Base-by-base conservation (phyloP, 2,888 invertebrate species). In the Parelbella ahira region DNA sequence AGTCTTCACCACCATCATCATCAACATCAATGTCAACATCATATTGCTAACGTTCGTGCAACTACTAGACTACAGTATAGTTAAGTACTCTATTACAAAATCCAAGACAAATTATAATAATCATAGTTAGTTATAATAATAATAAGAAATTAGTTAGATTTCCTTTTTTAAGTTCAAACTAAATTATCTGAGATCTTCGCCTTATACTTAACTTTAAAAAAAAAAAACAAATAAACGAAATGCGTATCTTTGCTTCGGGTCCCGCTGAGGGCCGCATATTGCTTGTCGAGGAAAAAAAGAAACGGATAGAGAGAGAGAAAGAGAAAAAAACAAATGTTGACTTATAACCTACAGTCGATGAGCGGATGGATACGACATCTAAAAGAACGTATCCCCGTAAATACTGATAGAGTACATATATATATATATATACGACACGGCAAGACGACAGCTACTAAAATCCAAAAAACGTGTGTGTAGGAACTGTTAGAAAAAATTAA, bases 111-210 rank as follows among this genome's bases (percentile, higher is more conserved):
- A 66, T 54, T 19, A 54, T 49, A 50, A 53, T 54, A 54, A 33
- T 18, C 13, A 28, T 28, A 28, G n/a, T n/a, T n/a, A n/a, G n/a
- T n/a, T n/a, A 28, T 19, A 32, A 32, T 20, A 30, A 54, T 49
- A 51, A 54, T 54, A 54, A 41, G 49, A 45, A 56, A 55, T 54
- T 50, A 57, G 49, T 51, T 55, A 48, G 47, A 53, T n/a, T n/a
- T n/a, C n/a, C n/a, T 54, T 43, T 54, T 45, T 52, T 51, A 47
- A 53, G 51, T 49, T 49, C 58, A 52, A 80, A 79, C 81, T 83
- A 81, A 80, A 80, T 74, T 79, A 83, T 72, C 72, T 86, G 84
- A 86, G 84, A 86, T 86, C 84, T 74, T 73, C 77, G 68, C 64
- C 76, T 75, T 79, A 79, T 63, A 63, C 64, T 57, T 53, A 63